Evolutionary conservation across 1,140 invertebrate genomes (phyloP).

Genomic region (Pomacea maculata): DNA sequence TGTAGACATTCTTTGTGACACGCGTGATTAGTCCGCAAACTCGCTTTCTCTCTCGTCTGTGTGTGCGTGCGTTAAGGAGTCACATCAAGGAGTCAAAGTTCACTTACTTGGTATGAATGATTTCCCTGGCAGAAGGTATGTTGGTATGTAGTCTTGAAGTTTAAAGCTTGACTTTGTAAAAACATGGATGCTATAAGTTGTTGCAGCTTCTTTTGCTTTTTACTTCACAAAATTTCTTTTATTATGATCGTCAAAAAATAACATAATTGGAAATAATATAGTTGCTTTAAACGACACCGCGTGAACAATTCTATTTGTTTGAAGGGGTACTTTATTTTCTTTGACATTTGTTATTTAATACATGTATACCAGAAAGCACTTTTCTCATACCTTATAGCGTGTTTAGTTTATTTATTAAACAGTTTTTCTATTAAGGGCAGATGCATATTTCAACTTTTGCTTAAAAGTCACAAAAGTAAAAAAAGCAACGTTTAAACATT

Average conservation of each 20-base stretch:
- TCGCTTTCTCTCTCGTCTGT: too few relatives aligned
- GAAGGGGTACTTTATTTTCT: too few relatives aligned
- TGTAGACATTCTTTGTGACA: too few relatives aligned
- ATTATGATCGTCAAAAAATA: not conserved
- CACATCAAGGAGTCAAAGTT: too few relatives aligned
- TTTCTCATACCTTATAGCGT: not conserved
- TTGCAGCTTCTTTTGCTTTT: not conserved
- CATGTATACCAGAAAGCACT: too few relatives aligned
- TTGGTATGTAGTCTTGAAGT: not conserved
- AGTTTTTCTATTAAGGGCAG: too few relatives aligned
- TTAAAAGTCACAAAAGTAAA: constrained; percentile 1
- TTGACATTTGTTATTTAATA: too few relatives aligned
- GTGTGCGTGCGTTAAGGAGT: too few relatives aligned
- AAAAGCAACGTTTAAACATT: constrained; percentile 13
- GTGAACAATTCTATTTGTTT: too few relatives aligned
- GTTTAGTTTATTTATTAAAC: constrained; percentile 3
- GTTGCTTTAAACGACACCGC: too few relatives aligned
- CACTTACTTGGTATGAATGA: not conserved
- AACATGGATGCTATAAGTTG: not conserved
- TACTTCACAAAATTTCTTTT: not conserved
- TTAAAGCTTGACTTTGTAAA: not conserved
- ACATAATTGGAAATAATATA: not conserved
- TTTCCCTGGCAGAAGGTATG: not conserved
- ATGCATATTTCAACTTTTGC: not conserved
- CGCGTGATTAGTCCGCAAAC: too few relatives aligned